Percentiles rank a stretch among this genome's conserved stretches.
Conservation (phyloP, 2,113 vertebrate species). For the Aspiorhynchus laticeps region DNA sequence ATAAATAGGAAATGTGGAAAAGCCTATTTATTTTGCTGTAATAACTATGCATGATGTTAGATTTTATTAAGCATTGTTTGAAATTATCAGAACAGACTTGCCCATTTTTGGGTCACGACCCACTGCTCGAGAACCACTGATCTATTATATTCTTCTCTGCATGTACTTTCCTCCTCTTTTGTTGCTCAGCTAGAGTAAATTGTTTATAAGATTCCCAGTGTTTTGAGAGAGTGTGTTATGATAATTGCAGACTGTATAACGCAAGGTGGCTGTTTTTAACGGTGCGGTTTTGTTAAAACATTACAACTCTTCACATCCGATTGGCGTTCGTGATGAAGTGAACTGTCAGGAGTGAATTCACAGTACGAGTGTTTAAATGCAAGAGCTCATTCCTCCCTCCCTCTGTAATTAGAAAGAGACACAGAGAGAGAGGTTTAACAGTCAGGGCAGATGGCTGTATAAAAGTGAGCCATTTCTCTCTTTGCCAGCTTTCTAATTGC, state of each 20-base stretch:
- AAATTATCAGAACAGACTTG: neutral
- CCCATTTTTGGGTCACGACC: neutral
- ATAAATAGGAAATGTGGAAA: neutral
- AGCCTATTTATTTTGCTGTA: neutral
- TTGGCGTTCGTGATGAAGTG: constrained; percentile 26
- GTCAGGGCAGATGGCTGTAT: constrained; percentile 40
- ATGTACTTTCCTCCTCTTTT: neutral
- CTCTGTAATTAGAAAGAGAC: constrained; percentile 11
- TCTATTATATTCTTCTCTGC: neutral
- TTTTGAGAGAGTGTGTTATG: constrained; percentile 13
- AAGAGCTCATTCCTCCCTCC: neutral
- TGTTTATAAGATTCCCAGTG: constrained; percentile 13
- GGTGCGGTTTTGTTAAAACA: constrained; percentile 16
- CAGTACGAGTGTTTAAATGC: constrained; percentile 24
- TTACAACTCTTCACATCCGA: constrained; percentile 19
- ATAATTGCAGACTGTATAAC: neutral
- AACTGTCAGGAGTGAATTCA: constrained; percentile 29
- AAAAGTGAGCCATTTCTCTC: constrained; percentile 60
- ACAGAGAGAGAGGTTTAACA: constrained; percentile 15
- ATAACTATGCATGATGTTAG: neutral
- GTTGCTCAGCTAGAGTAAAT: constrained; percentile 1
- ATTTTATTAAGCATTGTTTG: neutral
- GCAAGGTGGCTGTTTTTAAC: constrained; percentile 16
- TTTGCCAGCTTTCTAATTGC: constrained; percentile 57
- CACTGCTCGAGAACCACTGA: neutral